phyloP scores from a whole-genome alignment of 2,113 vertebrate species.

The Monopterus albus region DNA sequence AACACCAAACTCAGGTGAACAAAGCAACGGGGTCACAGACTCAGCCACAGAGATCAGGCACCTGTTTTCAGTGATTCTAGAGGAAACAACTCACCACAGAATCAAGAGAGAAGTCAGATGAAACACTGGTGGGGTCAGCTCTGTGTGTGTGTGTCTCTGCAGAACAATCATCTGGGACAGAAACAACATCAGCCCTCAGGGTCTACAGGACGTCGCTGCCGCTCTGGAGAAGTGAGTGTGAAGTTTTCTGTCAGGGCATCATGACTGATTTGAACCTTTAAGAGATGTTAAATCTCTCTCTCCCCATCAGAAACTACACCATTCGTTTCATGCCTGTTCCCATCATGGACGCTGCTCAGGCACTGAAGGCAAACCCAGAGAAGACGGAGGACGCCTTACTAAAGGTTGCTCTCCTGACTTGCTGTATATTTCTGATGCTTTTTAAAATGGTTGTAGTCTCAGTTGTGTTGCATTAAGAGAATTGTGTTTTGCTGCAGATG shows the following conservation, averaged over 20 bases:
- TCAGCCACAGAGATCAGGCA: too few relatives aligned
- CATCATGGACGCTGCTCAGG: conserved; percentile 96
- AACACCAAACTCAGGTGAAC: conserved; percentile 96
- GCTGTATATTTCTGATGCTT: background rate
- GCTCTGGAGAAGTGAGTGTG: conserved; percentile 92
- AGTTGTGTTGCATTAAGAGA: background rate
- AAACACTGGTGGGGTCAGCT: too few relatives aligned
- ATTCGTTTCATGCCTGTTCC: conserved; percentile 97
- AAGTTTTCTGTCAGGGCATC: too few relatives aligned
- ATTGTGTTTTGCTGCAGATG: conserved; percentile 83
- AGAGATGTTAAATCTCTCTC: background rate
- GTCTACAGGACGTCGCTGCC: conserved; percentile 94
- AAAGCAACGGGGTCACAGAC: too few relatives aligned
- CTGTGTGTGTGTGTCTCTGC: conserved; percentile 25
- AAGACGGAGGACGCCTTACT: conserved; percentile 96
- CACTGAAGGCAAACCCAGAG: conserved; percentile 93
- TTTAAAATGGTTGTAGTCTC: too few relatives aligned
- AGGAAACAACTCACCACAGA: background rate
- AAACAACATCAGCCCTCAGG: conserved; percentile 92
- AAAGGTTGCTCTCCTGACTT: too few relatives aligned
- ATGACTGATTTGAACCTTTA: too few relatives aligned
- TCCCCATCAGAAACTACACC: conserved; percentile 89
- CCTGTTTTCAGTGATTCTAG: background rate
- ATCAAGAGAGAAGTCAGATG: too few relatives aligned
- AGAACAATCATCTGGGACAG: conserved; percentile 97